Evolutionary conservation across 2,888 invertebrate species (phyloP).

Genomic region (Philopedon plagiatum): DNA sequence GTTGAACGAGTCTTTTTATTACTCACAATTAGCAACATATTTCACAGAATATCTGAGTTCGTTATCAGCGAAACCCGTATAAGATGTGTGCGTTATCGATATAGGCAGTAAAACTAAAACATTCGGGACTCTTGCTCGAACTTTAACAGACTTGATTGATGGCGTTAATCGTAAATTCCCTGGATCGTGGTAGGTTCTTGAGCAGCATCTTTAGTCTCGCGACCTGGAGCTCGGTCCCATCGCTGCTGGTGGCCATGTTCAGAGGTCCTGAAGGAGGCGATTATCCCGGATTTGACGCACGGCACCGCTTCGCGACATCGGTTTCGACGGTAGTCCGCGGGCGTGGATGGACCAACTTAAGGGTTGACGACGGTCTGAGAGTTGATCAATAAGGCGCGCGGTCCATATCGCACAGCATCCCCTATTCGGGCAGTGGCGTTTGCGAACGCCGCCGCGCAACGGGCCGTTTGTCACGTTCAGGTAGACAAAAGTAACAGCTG

Average conservation of each 20-base stretch:
- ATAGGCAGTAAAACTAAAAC: conserved; percentile 6
- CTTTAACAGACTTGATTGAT: not conserved
- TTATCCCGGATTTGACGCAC: conserved; percentile 5
- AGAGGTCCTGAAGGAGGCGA: not conserved
- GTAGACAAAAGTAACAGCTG: not conserved
- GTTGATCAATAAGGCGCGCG: conserved; percentile 44
- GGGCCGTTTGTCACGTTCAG: not conserved
- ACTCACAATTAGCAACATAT: conserved; percentile 10
- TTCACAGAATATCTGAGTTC: conserved; percentile 5
- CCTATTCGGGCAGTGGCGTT: conserved; percentile 19
- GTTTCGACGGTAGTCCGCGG: conserved; percentile 21
- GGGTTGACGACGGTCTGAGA: conserved; percentile 39
- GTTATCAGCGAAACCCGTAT: not conserved
- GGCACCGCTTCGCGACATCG: conserved; percentile 32
- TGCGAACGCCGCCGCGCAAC: not conserved
- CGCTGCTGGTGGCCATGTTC: conserved; percentile 30
- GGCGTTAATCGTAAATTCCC: not conserved
- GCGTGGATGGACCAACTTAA: conserved; percentile 42
- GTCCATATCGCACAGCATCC: conserved; percentile 46
- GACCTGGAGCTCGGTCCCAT: conserved; percentile 24
- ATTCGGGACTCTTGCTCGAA: not conserved
- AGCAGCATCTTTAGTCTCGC: not conserved
- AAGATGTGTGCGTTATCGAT: not conserved
- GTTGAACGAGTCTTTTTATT: conserved; percentile 17
- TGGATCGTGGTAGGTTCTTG: not conserved